phyloP scores from a whole-genome alignment of 53 echinoderm and acorn worm species.

The Zoroaster sp. region DNA sequence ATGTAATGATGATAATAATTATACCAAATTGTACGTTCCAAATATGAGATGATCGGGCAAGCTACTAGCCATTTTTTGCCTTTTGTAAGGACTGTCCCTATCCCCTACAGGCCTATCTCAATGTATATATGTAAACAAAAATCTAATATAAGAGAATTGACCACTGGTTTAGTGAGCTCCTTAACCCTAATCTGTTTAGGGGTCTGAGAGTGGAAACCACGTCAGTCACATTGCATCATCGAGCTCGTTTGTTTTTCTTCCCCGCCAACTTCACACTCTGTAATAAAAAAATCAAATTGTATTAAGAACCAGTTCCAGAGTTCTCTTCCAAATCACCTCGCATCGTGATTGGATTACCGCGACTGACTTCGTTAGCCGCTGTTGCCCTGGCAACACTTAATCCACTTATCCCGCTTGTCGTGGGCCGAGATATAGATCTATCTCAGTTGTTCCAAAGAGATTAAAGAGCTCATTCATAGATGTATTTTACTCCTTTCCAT shows the following conservation, averaged over 20 bases:
- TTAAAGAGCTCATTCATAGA: not conserved
- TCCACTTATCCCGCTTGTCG: conserved; percentile 27
- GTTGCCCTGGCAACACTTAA: conserved; percentile 27
- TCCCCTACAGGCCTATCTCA: too few species aligned
- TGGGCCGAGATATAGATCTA: not conserved
- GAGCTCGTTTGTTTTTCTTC: not conserved
- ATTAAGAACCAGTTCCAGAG: conserved; percentile 16
- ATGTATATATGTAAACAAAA: too few species aligned
- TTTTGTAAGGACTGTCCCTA: too few species aligned
- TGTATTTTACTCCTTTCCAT: too few species aligned
- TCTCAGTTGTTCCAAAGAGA: not conserved
- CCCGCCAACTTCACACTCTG: not conserved
- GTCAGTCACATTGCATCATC: too few species aligned
- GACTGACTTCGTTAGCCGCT: conserved; percentile 5
- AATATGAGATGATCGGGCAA: too few species aligned
- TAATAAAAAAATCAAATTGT: conserved; percentile 32
- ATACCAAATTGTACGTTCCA: too few species aligned
- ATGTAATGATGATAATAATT: too few species aligned
- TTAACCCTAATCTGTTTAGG: not conserved
- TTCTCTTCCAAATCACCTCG: conserved; percentile 33
- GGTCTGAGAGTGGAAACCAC: not conserved
- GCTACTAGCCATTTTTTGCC: too few species aligned
- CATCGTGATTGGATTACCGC: conserved; percentile 42
- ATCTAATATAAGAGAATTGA: not conserved
- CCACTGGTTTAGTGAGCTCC: not conserved